Evolutionary conservation across 2,888 invertebrate genomes (phyloP).

Genomic region (Mesopsocus fuscifrons): DNA sequence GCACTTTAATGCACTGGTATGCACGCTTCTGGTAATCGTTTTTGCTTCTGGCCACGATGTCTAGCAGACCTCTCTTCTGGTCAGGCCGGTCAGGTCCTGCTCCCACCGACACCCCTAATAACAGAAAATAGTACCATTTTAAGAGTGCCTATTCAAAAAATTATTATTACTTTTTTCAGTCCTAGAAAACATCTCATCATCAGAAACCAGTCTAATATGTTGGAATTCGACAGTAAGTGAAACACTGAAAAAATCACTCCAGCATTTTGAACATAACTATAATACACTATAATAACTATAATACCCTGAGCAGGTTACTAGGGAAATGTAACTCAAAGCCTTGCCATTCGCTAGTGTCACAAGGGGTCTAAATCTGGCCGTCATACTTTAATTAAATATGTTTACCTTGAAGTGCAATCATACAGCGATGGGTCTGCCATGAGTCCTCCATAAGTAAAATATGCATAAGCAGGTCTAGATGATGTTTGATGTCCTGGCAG

Average conservation of each 20-base stretch:
- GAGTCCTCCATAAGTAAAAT: constrained; percentile 83
- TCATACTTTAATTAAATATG: no score
- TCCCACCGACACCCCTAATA: constrained; percentile 40
- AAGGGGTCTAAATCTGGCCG: no score
- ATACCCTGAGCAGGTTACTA: no score
- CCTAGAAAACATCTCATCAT: no score
- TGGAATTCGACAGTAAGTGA: no score
- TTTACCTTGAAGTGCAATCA: constrained; percentile 83
- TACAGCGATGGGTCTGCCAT: constrained; percentile 89
- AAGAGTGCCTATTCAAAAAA: constrained; percentile 9
- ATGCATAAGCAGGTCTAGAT: constrained; percentile 72
- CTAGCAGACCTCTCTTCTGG: constrained; percentile 79
- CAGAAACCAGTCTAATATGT: no score
- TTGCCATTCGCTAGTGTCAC: no score
- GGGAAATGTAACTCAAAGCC: no score
- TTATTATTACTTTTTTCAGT: constrained; percentile 9
- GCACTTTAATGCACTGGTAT: constrained; percentile 91
- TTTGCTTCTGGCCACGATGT: constrained; percentile 81
- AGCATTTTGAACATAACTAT: no score
- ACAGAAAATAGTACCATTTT: constrained; percentile 11
- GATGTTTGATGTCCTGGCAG: constrained; percentile 82
- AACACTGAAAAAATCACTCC: no score
- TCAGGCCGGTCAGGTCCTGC: constrained; percentile 27
- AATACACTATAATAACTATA: no score
- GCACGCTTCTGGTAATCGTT: constrained; percentile 92